Base-by-base conservation (phyloP, 2,113 vertebrate species). In the Syrrhaptes paradoxus region DNA sequence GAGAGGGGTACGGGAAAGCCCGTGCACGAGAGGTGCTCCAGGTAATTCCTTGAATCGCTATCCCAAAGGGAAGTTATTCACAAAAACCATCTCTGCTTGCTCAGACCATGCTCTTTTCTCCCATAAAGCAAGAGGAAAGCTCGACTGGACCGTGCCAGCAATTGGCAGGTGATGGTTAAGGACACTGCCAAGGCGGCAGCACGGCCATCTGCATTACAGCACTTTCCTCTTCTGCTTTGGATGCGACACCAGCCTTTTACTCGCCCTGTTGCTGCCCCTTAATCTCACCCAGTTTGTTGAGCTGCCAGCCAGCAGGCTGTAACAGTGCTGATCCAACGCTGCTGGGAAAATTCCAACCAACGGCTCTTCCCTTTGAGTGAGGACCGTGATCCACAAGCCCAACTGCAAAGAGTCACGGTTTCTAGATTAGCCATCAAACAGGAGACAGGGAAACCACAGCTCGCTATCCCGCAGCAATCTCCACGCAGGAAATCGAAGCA, bases 131-230 rank as follows among this genome's bases (percentile, higher is more conserved):
- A 38, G 43, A 63, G 45, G 32, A 38, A 80, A 73, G 72, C 45
- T 48, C 57, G 85, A 71, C 79, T 71, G 52, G 84, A 72, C 66
- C 41, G 13, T 41, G 41, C 41, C 41, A 92, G n/a, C 45, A 62
- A 62, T 55, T 84, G 58, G 34, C 48, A 83, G 6, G 49, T 74
- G 46, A 52, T 36, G 82, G 91, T 80, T 89, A 93, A 85, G n/a
- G 71, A 16, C 54, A n/a, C 20, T 63, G 73, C 51, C 41, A 31
- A 61, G 21, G 66, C 48, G 59, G 70, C 91, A 48, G 74, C 85
- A 41, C 12, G 11, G 55, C 92, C 58, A 59, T 17, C 48, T 18
- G 67, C 89, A 29, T 16, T 41, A 77, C 66, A 55, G n/a, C 12
- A 55, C 45, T 63, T 49, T 61, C 72, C 29, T 92, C 52, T 83